phyloP scores from a whole-genome alignment of 1,140 invertebrate species.

The Microplitis mediator region DNA sequence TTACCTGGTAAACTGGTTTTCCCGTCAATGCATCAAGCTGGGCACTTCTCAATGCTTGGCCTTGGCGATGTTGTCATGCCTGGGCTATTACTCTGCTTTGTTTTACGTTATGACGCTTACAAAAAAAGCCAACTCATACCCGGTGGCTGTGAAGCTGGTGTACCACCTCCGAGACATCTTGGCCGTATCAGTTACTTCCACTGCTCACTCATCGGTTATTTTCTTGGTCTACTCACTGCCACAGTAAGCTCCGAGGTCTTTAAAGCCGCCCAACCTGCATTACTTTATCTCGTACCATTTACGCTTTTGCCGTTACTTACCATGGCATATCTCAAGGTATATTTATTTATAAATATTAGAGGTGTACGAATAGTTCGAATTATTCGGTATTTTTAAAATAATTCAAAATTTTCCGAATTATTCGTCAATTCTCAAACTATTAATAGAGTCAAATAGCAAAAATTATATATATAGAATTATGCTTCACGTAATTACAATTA shows the following conservation, averaged over 20 bases:
- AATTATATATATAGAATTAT: neutral
- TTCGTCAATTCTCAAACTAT: neutral
- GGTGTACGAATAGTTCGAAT: neutral
- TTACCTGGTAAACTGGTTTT: conserved; percentile 96
- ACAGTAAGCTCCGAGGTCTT: conserved; percentile 97
- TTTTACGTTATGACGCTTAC: conserved; percentile 94
- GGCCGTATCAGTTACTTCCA: conserved; percentile 88
- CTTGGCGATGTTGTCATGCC: conserved; percentile 98
- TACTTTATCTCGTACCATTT: conserved; percentile 96
- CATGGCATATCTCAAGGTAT: conserved; percentile 97
- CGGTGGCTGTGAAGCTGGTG: conserved; percentile 74
- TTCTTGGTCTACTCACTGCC: conserved; percentile 93
- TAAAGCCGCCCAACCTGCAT: conserved; percentile 95
- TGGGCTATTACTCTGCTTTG: conserved; percentile 94
- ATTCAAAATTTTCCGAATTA: conserved; percentile 7
- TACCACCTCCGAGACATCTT: conserved; percentile 76
- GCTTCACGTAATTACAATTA: no score
- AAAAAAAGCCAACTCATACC: conserved; percentile 85
- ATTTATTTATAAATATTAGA: conserved; percentile 1
- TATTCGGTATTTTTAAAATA: conserved; percentile 23
- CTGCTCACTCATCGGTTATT: conserved; percentile 97
- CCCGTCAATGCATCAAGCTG: conserved; percentile 92
- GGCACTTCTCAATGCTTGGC: conserved; percentile 96
- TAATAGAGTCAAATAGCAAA: neutral
- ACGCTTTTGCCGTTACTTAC: conserved; percentile 93